Base-by-base conservation (phyloP, 2,797 vertebrate species). In the Danio aesculapii region DNA sequence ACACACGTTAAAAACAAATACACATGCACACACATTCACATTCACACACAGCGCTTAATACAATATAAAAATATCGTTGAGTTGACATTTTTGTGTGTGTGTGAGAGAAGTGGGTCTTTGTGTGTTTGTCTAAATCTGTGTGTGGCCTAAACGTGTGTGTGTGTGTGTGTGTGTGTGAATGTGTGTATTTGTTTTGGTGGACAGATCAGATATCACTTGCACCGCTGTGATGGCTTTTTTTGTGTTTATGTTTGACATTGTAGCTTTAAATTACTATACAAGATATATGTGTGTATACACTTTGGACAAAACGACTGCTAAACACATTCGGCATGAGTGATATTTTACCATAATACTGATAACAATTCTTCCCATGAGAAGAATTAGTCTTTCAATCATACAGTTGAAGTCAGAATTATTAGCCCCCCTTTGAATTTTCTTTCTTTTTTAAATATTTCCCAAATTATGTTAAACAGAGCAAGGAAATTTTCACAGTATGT, bases 121-220 rank as follows among this genome's bases (percentile, higher is more conserved):
- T 21, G 58, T 59, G 52, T 55, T 58, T 67, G 71, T 69, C 55
- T 64, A 13, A 63, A 62, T 67, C 52, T 73, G 55, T 75, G 58
- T 77, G 78, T 75, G 78, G 49, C 62, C 70, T 74, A 16, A 30
- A 58, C 12, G 14, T 43, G 52, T 43, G 67, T 75, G 50, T 8
- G 11, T 2, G 3, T 81, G 67, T 77, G 17, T 73, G 57, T 68
- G 50, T 71, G 67, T 75, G 50, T 8, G 11, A 8, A 30, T 81
- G 67, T 77, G 17, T 73, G 57, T 68, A 74, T 77, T 63, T 77
- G 69, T 79, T 77, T 78, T 55, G 30, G 43, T 77, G 67, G 41
- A 30, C 16, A 43, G 30, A 43, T 67, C 39, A 50, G 46, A 52
- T 81, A 43, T 68, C 30, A 17, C 39, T 6, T 59, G 8, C 39